Base-by-base conservation (phyloP, 2,888 invertebrate species). In the Colostygia pectinataria region DNA sequence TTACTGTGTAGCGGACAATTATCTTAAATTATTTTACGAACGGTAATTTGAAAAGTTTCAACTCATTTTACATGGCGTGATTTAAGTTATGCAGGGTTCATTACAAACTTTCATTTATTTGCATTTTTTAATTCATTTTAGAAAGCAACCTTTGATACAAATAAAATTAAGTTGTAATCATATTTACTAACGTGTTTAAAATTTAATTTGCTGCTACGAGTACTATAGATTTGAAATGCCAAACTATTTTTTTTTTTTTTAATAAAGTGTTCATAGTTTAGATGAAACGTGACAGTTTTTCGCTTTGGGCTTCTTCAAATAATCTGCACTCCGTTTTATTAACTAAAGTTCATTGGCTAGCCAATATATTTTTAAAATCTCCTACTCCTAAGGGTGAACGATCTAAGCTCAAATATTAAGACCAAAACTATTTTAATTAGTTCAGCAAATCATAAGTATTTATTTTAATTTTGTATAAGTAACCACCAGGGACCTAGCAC, bases 41-140 rank as follows among this genome's bases (percentile, higher is more conserved):
- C 50, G 48, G 59, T 65, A 66, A 69, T 70, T 66, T 61, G 57
- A 59, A 68, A 66, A 67, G 61, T 68, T 66, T 9, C 23, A 32
- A 43, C 33, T 43, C 44, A 53, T 58, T 52, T 53, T 53, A 58
- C 42, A 37, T 37, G 9, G 48, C 44, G 50, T 46, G 45, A 55
- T 43, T 57, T 38, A 40, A 38, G 34, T 56, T 53, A 52, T 44
- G 28, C 24, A 8, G n/a, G 25, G 18, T 33, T 41, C 0, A 33
- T 38, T 23, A 20, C 10, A 29, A 27, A 23, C 23, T 40, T 23
- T 28, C 10, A 12, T 28, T 8, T 20, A 39, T 34, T 28, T 31
- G 4, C 23, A 39, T 18, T 31, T 6, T 23, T n/a, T 14, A 25
- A 34, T n/a, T 12, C 24, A 13, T 15, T 5, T 6, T 20, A 6